Evolutionary conservation across 35 echinoderm and acorn worm genomes (phyloP).

Genomic region (Lytechinus variegatus): DNA sequence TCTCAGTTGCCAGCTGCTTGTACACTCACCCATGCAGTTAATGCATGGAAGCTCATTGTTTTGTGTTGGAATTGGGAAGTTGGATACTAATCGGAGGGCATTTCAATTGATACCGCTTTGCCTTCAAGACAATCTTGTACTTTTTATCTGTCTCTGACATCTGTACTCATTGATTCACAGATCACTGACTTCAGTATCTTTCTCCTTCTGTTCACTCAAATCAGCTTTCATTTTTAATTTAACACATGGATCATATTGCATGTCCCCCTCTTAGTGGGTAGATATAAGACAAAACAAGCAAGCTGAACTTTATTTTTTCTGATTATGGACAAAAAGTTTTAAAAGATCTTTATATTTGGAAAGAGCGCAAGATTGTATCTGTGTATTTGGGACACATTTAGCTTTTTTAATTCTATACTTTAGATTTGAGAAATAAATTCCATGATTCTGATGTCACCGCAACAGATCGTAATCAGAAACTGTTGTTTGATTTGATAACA

Average conservation of each 20-base stretch:
- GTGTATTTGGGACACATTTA: neutral
- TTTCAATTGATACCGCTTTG: neutral
- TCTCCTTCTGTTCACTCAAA: neutral
- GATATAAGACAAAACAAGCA: neutral
- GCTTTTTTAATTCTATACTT: neutral
- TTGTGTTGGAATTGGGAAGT: neutral
- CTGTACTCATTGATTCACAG: neutral
- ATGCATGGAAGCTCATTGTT: neutral
- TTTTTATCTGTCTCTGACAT: neutral
- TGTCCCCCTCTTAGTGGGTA: neutral
- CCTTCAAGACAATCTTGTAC: neutral
- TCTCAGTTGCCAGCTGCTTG: neutral
- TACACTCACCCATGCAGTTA: neutral
- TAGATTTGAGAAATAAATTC: neutral
- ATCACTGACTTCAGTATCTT: neutral
- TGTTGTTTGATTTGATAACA: neutral
- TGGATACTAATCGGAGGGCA: neutral
- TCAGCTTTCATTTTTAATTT: neutral
- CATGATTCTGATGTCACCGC: neutral
- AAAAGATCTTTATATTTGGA: neutral
- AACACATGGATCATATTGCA: neutral
- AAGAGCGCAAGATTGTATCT: neutral
- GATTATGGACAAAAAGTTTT: neutral
- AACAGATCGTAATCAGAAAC: neutral
- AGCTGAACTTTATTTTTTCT: neutral